Evolutionary conservation across 2,888 invertebrate genomes (phyloP), one percentile per base, ranked within the genome.

Genomic region (Latrodectus elegans): DNA sequence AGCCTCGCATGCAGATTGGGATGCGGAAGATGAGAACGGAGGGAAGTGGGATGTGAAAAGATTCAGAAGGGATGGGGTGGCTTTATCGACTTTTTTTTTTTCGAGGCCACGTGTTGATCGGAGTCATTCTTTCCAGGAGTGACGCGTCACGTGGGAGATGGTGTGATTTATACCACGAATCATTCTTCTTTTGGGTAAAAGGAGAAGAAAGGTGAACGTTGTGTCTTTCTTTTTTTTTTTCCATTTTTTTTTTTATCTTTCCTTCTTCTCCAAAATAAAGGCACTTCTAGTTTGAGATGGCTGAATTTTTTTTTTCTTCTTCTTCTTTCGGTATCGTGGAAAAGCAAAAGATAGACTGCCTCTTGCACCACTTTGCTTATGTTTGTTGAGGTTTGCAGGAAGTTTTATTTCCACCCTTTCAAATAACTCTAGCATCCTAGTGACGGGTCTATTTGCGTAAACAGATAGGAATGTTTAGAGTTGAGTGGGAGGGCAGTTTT

Each of bases 1-100:
- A 82, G 75, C 75, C 75, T 82, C 75, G 75, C 82, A 82, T 75
- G 82, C 82, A 82, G 82, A 82, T 82, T 82, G 67, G n/a, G 68
- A 72, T n/a, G 71, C 53, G 38, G 11, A 53, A 15, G 60, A 71
- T 70, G 71, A 71, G 26, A n/a, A 68, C 17, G 52, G 79, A 38
- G 12, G 60, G 64, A 52, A 22, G 67, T 22, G 67, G 77, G 3
- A 51, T 15, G 12, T 38, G 78, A 38, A 8, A 60, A 15, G 55
- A 55, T 55, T 11, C 55, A 14, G 55, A 55, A 55, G 55, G 55
- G 60, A 55, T 26, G 26, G 10, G 60, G 55, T 55, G 26, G 53
- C 55, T 74, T 68, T 82, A 82, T 75, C 75, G 82, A 82, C 82
- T 55, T 68, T 74, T 82, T 79, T 81, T 64, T 78, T 38, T 22